phyloP scores from a whole-genome alignment of 2,797 vertebrate species.

The Mormyrops attenuatus region DNA sequence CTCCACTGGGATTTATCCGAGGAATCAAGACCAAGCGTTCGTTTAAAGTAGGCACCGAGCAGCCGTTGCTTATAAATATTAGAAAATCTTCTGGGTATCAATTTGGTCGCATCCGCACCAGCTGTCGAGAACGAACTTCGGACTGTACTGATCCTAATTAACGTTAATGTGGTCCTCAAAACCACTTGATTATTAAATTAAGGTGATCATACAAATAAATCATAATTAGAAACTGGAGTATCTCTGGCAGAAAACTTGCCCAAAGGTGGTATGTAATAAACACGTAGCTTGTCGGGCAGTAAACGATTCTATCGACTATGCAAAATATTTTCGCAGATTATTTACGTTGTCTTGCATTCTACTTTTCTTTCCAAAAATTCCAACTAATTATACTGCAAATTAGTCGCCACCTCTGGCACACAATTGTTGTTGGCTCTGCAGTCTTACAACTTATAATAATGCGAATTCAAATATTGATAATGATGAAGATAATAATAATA shows the following conservation, averaged over 20 bases:
- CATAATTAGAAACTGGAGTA: slow-evolving; percentile 80
- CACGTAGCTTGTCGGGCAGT: not conserved
- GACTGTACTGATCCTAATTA: slow-evolving; percentile 83
- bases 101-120: slow-evolving; percentile 48
- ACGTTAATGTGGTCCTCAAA: slow-evolving; percentile 83
- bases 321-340: not conserved
- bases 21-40: not conserved
- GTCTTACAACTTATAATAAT: not conserved
- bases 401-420: not conserved
- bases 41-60: slow-evolving; percentile 19
- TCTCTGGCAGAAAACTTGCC: slow-evolving; percentile 40
- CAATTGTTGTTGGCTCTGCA: not conserved
- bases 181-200: slow-evolving; percentile 90
- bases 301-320: not conserved
- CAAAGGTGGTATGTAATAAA: not conserved
- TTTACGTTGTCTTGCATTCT: not conserved
- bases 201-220: slow-evolving; percentile 81
- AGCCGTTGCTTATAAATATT: slow-evolving; percentile 30
- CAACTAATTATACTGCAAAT: not conserved
- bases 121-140: slow-evolving; percentile 54
- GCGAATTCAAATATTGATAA: not conserved
- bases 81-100: slow-evolving; percentile 50
- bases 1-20: not conserved
- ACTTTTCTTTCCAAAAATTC: not conserved
- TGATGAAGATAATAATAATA: slow-evolving; percentile 6